Conservation (phyloP, 2,888 invertebrate genomes). For the Trichopria drosophilae region DNA sequence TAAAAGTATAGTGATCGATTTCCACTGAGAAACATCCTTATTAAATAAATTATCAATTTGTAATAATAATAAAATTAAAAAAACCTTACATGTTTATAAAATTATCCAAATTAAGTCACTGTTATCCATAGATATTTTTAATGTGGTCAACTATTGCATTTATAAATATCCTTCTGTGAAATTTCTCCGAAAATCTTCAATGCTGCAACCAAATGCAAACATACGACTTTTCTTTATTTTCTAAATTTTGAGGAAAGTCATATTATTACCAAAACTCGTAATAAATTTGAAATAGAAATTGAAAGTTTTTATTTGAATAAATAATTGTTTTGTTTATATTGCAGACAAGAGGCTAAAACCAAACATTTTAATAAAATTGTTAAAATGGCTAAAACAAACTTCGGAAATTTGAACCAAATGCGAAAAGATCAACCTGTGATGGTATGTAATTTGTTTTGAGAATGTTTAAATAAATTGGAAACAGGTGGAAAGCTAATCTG, state of each 20-base stretch:
- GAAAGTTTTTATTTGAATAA: neutral
- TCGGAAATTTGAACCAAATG: slow-evolving; percentile 43
- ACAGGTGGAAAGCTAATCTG: neutral
- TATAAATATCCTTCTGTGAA: too few species aligned
- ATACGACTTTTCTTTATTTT: neutral
- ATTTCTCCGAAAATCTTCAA: too few species aligned
- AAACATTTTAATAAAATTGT: slow-evolving; percentile 47
- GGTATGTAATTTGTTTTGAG: slow-evolving; percentile 39
- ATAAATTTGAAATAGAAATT: neutral
- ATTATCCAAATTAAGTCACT: too few species aligned
- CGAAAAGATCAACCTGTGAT: slow-evolving; percentile 50
- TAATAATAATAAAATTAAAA: too few species aligned
- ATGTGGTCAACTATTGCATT: too few species aligned
- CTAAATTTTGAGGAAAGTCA: neutral
- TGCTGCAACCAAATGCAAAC: too few species aligned
- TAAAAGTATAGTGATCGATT: too few species aligned
- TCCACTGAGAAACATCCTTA: too few species aligned
- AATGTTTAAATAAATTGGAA: slow-evolving; percentile 1
- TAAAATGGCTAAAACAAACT: slow-evolving; percentile 41
- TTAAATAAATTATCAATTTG: too few species aligned
- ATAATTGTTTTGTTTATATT: slow-evolving; percentile 20
- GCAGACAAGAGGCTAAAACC: slow-evolving; percentile 43
- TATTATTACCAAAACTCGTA: neutral
- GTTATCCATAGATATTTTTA: too few species aligned
- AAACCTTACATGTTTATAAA: too few species aligned